Percentiles rank a stretch among this genome's conserved stretches.
Evolutionary conservation across 2,888 invertebrate genomes (phyloP).

Genomic region (Protodeltote pygarga): DNA sequence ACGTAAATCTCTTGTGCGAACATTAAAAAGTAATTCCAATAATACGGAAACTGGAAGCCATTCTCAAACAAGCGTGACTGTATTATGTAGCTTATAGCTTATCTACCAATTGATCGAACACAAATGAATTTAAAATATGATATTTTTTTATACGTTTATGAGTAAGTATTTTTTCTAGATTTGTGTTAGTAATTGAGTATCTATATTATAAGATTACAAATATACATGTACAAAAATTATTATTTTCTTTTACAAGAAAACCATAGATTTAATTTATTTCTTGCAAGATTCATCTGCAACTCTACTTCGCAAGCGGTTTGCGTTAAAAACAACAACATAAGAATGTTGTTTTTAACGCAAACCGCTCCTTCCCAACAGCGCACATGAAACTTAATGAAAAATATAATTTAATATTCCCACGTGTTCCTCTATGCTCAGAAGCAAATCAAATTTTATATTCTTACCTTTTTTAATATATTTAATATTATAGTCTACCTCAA

Average conservation of each 20-base stretch:
- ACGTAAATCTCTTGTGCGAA: constrained; percentile 59
- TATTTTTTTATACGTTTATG: constrained; percentile 23
- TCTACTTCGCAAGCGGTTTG: neutral
- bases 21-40: constrained; percentile 65
- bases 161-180: constrained; percentile 29
- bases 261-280: neutral
- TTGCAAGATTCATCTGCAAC: neutral
- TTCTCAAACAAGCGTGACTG: constrained; percentile 43
- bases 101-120: constrained; percentile 14
- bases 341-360: too few relatives aligned
- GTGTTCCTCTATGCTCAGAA: neutral
- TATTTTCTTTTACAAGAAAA: too few relatives aligned
- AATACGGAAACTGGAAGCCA: constrained; percentile 46
- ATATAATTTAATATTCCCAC: constrained; percentile 2
- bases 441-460: neutral
- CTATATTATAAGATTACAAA: too few relatives aligned
- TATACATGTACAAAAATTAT: too few relatives aligned
- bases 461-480: neutral
- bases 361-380: neutral
- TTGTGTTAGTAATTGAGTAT: too few relatives aligned
- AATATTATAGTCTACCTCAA: neutral
- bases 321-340: neutral
- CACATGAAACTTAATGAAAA: constrained; percentile 9
- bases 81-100: constrained; percentile 3
- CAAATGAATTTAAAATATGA: constrained; percentile 28